Percentiles rank a stretch among this genome's conserved stretches.
Evolutionary conservation across 2,113 vertebrate genomes (phyloP).

Genomic region (Poicephalus gulielmi): DNA sequence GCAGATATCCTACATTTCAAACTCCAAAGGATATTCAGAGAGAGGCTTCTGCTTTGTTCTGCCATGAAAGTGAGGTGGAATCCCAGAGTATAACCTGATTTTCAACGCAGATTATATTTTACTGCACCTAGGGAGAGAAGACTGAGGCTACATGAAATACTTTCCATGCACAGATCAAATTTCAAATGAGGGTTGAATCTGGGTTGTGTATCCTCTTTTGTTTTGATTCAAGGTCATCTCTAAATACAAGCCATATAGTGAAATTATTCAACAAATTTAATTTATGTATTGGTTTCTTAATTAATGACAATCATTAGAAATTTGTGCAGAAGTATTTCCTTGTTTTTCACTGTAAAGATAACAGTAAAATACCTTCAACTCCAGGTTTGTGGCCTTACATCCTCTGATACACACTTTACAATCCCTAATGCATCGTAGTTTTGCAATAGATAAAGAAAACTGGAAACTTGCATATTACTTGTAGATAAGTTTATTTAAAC

Average conservation of each 20-base stretch:
- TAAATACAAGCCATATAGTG: background rate
- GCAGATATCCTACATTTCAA: background rate
- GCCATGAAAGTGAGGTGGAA: background rate
- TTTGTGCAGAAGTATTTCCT: background rate
- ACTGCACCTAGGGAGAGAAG: background rate
- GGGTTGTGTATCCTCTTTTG: background rate
- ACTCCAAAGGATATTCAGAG: background rate
- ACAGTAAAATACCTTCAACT: background rate
- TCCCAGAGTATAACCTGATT: background rate
- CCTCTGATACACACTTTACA: background rate
- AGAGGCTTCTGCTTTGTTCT: background rate
- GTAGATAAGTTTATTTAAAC: constrained; percentile 36
- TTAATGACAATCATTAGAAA: background rate
- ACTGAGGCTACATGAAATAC: background rate
- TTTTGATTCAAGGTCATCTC: background rate
- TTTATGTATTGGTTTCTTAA: background rate
- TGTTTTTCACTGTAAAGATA: background rate
- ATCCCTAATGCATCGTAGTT: background rate
- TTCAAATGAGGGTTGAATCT: background rate
- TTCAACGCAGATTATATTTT: background rate
- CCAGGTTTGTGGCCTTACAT: background rate
- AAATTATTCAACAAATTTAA: background rate
- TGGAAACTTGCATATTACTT: background rate
- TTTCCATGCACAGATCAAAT: background rate
- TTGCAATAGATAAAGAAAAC: background rate